These are phyloP conservation scores for Eristalinus sepulchralis DNA, from an alignment of 2,888 invertebrate genomes.

Conservation along the genomic window DNA sequence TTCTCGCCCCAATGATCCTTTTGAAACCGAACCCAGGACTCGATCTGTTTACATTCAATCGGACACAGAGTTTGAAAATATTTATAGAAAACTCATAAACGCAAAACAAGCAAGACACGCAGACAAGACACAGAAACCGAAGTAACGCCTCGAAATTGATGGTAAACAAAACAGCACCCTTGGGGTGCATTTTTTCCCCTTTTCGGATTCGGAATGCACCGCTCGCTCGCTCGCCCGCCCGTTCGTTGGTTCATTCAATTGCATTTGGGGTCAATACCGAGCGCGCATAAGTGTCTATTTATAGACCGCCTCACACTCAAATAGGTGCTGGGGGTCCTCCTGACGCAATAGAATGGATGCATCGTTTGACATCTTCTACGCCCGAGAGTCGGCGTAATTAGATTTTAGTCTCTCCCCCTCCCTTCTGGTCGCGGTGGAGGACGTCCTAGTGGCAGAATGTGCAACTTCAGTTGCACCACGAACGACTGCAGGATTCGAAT, in stretches of 20 bases:
- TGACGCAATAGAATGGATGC: conserved; percentile 68
- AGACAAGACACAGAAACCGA: not conserved
- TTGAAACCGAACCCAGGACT: not conserved
- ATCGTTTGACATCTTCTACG: conserved; percentile 67
- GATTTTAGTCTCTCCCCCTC: conserved; percentile 34
- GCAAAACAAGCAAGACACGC: not conserved
- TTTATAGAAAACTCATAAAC: conserved; percentile 36
- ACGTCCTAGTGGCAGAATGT: conserved; percentile 31
- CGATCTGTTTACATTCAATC: conserved; percentile 5
- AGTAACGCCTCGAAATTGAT: conserved; percentile 46
- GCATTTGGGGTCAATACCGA: conserved; percentile 67
- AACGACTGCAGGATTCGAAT: conserved; percentile 44
- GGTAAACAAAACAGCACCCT: conserved; percentile 67
- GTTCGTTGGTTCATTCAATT: conserved; percentile 53
- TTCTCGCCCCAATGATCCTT: not conserved
- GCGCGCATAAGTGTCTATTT: conserved; percentile 50
- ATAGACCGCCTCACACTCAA: conserved; percentile 36
- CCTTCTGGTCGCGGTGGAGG: not conserved
- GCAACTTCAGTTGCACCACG: conserved; percentile 32
- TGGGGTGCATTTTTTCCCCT: conserved; percentile 68
- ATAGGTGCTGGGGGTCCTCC: conserved; percentile 70
- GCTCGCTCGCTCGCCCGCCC: not conserved
- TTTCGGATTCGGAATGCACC: conserved; percentile 22
- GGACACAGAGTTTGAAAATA: conserved; percentile 19
- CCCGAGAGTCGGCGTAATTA: conserved; percentile 57